Base-by-base conservation (phyloP, 30 jellyfish, hydroid and myxozoan species). In the Hydra vulgaris region DNA sequence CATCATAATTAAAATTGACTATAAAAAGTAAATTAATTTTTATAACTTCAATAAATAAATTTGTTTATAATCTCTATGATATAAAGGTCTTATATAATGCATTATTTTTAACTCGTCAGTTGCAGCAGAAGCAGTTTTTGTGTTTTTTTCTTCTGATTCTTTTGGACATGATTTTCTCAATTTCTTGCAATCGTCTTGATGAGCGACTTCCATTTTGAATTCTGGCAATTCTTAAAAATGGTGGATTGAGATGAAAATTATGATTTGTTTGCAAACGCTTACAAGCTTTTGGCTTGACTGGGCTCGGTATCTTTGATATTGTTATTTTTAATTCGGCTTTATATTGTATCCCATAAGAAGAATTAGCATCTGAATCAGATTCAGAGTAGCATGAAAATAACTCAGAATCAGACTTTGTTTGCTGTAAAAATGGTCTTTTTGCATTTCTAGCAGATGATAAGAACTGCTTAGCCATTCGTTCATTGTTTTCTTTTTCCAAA, bases 41-140 rank as follows among this genome's bases (percentile, higher is more conserved):
- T n/a, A n/a, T n/a, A n/a, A n/a, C n/a, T n/a, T n/a, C n/a, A n/a
- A n/a, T n/a, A n/a, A n/a, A n/a, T n/a, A n/a, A n/a, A n/a, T n/a
- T n/a, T n/a, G n/a, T n/a, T n/a, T n/a, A n/a, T n/a, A n/a, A n/a
- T n/a, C n/a, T n/a, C n/a, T n/a, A n/a, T n/a, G n/a, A 95, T 18
- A 17, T 18, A 66, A 90, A 70, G 16, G 92, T 23, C 15, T 73
- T n/a, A n/a, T n/a, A n/a, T n/a, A n/a, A n/a, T n/a, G n/a, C n/a
- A n/a, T n/a, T n/a, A n/a, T n/a, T n/a, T n/a, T n/a, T n/a, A n/a
- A n/a, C n/a, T n/a, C n/a, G n/a, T n/a, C n/a, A n/a, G n/a, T 40
- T 40, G 61, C 61, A 40, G 12, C 61, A 40, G 61, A 40, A 40
- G 61, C 61, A 40, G 12, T 40, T 40, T 40, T 40, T 40, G 12